Base-by-base conservation (phyloP, 2,888 invertebrate species). In the Prenolepis imparis region DNA sequence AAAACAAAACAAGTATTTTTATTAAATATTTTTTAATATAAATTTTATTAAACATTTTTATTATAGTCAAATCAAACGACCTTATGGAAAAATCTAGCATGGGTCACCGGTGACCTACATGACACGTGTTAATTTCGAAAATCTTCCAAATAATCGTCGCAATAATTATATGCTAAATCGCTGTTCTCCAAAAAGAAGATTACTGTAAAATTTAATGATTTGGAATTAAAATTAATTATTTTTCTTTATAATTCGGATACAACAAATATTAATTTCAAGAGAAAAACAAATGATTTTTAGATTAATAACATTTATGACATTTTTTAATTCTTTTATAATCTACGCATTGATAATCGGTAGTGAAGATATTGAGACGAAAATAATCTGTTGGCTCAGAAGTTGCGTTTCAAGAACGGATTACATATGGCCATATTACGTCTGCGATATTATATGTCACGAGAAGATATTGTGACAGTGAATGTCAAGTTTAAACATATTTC, bases 401-500 rank as follows among this genome's bases (percentile, higher is more conserved):
- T 24, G 15, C 39, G 24, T 75, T 75, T 75, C 55, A 55, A 39
- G 8, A 36, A 52, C 21, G 39, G 39, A 75, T 55, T 75, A 66
- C 15, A 39, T 52, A n/a, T n/a, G n/a, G n/a, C 39, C 74, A 48
- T 39, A 61, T 85, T 87, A 82, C 75, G 63, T 63, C 41, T 24
- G 48, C 44, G 9, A 59, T 57, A 64, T 32, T 44, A 68, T 52
- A 36, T 24, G 61, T 63, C 21, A 24, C 28, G 24, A 36, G 2
- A 39, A 75, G 64, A 64, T 61, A 63, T 78, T 18, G 44, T 15
- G 18, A 39, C 12, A 32, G 18, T 28, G 44, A 36, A n/a, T 77
- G 18, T 78, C 68, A 77, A 89, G 84, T 82, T 85, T 73, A 84
- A 75, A 83, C 1, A 57, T 32, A 39, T 18, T 44, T 44, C 57